These are phyloP conservation scores for Rhinella marina DNA, from an alignment of 2,797 vertebrate species.

Conservation along the genomic window DNA sequence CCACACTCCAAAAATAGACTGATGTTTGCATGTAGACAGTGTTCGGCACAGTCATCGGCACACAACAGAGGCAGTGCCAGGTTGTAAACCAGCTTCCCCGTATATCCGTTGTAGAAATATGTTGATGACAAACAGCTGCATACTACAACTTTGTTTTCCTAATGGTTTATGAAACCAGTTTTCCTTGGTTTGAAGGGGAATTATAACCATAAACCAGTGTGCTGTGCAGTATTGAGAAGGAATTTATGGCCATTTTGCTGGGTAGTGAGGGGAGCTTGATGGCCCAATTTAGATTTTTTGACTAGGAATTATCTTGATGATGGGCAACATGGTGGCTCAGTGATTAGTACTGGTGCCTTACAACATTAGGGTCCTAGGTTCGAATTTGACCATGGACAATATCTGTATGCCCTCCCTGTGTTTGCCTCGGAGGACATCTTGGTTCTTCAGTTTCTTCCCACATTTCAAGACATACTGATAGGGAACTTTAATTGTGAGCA, in stretches of 20 bases:
- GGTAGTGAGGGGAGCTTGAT: background rate
- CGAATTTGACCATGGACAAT: too few relatives aligned
- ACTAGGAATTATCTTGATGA: too few relatives aligned
- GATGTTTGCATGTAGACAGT: conserved; percentile 29
- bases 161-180: conserved; percentile 8
- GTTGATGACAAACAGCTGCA: conserved; percentile 40
- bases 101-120: conserved; percentile 4
- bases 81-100: conserved; percentile 30
- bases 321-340: too few relatives aligned
- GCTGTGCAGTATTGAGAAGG: too few relatives aligned
- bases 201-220: background rate
- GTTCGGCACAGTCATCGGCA: conserved; percentile 7
- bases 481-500: too few relatives aligned
- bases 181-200: background rate
- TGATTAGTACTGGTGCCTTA: too few relatives aligned
- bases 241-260: background rate
- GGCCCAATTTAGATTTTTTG: too few relatives aligned
- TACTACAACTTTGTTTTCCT: conserved; percentile 8
- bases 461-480: too few relatives aligned
- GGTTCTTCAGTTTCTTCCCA: too few relatives aligned
- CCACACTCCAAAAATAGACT: background rate
- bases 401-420: too few relatives aligned
- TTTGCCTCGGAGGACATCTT: too few relatives aligned
- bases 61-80: conserved; percentile 24
- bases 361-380: too few relatives aligned